phyloP scores from a whole-genome alignment of 2,888 invertebrate genomes.

The Macroteleia sp. region DNA sequence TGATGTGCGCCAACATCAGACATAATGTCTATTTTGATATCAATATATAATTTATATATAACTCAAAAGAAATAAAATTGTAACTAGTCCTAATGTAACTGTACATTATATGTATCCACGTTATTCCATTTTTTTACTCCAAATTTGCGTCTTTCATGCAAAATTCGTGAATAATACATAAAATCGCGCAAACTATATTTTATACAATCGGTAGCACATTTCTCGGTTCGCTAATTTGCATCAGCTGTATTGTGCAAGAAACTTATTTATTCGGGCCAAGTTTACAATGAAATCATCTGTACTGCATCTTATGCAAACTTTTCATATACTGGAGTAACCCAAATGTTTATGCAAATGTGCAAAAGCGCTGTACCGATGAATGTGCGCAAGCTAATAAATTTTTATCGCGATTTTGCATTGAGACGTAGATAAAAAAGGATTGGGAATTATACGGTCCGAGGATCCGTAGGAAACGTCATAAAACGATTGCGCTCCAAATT shows the following conservation, averaged over 20 bases:
- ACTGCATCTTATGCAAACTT: slow-evolving; percentile 37
- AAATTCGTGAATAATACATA: slow-evolving; percentile 33
- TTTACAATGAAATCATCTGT: slow-evolving; percentile 21
- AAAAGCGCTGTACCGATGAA: neutral
- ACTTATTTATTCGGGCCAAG: slow-evolving; percentile 26
- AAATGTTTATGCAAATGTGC: slow-evolving; percentile 34
- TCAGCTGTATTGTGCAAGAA: slow-evolving; percentile 28
- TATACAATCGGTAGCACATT: slow-evolving; percentile 24
- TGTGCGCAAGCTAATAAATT: slow-evolving; percentile 3
- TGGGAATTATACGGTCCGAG: slow-evolving; percentile 21
- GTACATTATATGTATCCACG: neutral
- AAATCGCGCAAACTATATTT: slow-evolving; percentile 34
- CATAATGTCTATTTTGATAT: too few species aligned
- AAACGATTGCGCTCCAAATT: slow-evolving; percentile 29
- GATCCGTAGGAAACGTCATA: slow-evolving; percentile 12
- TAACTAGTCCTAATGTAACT: slow-evolving; percentile 15
- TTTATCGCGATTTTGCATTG: slow-evolving; percentile 1
- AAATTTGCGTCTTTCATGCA: slow-evolving; percentile 7
- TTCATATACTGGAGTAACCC: slow-evolving; percentile 6
- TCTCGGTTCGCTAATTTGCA: slow-evolving; percentile 33
- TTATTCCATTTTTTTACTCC: neutral
- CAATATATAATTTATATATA: too few species aligned
- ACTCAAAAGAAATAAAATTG: neutral
- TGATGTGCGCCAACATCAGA: slow-evolving; percentile 1
- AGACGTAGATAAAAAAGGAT: neutral